Evolutionary conservation across 2,888 invertebrate genomes (phyloP), one percentile per base, ranked within the genome.

Genomic region (Clivina fossor): DNA sequence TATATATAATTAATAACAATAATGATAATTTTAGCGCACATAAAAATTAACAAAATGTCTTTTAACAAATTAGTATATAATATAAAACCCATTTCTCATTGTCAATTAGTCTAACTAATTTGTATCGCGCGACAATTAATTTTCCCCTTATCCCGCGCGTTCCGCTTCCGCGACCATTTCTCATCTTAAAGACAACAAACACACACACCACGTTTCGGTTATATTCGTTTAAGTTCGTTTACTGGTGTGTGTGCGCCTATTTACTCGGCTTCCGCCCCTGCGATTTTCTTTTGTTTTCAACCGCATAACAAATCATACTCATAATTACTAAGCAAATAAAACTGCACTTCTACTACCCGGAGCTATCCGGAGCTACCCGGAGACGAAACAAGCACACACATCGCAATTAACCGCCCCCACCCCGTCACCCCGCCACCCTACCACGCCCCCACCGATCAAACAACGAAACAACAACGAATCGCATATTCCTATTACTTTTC

Each of bases 281-380:
- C 55, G 32, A 47, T 26, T 32, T 55, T 47, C 55, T 55, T 55
- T 55, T 53, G 53, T 53, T 46, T 55, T 32, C 35, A 47, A 72
- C 72, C 61, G 65, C 65, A 65, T 65, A 66, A 64, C 66, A 74
- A 74, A 74, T 74, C 73, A 74, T 74, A 74, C 73, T 73, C 74
- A 73, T 74, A 74, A 74, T 74, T 74, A 71, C 73, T 71, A 71
- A 70, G 73, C 74, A 74, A 74, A 74, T 70, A 72, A 35, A 41
- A 46, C 47, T 30, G 30, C 49, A 33, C 33, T 24, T 43, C n/a
- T n/a, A 7, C 26, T 13, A 18, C 13, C 35, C 16, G 4, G 16
- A 18, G 9, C 11, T 37, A 3, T 15, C 11, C 4, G 13, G 9
- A 15, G 3, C 3, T 18, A 18, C 15, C 7, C 7, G 35, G 11